phyloP scores from a whole-genome alignment of 2,888 invertebrate genomes.

The Mermis nigrescens region DNA sequence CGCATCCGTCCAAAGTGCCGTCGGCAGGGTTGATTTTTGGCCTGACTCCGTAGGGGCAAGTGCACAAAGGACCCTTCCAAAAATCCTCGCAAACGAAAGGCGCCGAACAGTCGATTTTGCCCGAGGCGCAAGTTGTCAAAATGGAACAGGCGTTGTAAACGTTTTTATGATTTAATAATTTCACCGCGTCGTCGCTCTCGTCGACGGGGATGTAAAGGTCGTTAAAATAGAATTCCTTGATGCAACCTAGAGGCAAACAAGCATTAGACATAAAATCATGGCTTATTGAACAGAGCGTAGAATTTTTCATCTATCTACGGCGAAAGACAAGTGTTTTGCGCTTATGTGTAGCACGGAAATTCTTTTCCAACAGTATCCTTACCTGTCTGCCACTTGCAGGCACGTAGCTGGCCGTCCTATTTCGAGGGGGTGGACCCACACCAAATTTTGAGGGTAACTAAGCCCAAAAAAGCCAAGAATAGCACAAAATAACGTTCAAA shows the following conservation, averaged over 20 bases:
- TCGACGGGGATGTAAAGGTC: constrained; percentile 55
- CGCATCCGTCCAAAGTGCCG: neutral
- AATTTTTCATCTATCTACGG: too few relatives aligned
- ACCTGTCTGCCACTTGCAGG: too few relatives aligned
- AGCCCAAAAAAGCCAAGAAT: too few relatives aligned
- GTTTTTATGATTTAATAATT: constrained; percentile 38
- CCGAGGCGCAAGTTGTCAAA: constrained; percentile 79
- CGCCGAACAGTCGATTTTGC: constrained; percentile 51
- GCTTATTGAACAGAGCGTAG: too few relatives aligned
- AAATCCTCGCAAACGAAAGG: constrained; percentile 85
- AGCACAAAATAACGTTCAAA: too few relatives aligned
- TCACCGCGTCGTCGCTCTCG: constrained; percentile 11
- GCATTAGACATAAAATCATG: too few relatives aligned
- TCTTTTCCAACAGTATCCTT: too few relatives aligned
- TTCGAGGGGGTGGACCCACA: too few relatives aligned
- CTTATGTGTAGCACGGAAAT: too few relatives aligned
- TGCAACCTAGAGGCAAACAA: constrained; percentile 50
- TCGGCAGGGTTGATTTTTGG: neutral
- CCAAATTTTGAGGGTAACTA: too few relatives aligned
- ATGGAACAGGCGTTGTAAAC: constrained; percentile 77
- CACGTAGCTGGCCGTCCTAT: too few relatives aligned
- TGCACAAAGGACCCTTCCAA: constrained; percentile 96
- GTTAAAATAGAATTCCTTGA: constrained; percentile 67
- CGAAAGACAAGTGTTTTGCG: too few relatives aligned
- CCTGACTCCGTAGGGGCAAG: constrained; percentile 42